Evolutionary conservation across 2,113 vertebrate species (phyloP), one percentile per base, ranked within the genome.

Genomic region (Silurus meridionalis): DNA sequence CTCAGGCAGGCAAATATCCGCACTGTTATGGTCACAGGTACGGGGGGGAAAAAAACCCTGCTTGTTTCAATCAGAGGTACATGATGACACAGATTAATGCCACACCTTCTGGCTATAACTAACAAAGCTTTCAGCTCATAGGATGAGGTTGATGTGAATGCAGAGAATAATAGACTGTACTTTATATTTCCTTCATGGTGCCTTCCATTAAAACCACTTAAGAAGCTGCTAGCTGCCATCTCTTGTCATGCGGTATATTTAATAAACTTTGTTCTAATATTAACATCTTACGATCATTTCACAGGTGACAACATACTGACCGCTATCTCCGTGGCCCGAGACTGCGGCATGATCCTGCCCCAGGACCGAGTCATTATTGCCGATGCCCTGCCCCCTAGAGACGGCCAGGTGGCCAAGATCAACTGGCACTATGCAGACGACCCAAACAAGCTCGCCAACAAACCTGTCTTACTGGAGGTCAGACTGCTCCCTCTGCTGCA

Each of bases 11-110:
- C 98, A 93, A 95, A 95, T 93, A 97, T 99, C 91, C 98, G 98
- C 91, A 98, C 97, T 1, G 96, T 99, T 91, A 99, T 99, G 98
- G 97, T 99, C 86, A 99, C 98, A 93, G 98, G 98, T 99, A 89
- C 50, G 37, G n/a, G 37, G 37, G 37, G 2, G 2, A 37, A 37
- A 66, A 17, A 71, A 10, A 61, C 23, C 46, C 17, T 17, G 46
- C 53, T 28, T 6, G n/a, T 23, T n/a, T 48, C 63, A 8, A 37
- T 37, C 64, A 67, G 64, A 6, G 37, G 37, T 37, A 37, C 37
- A 37, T 37, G 37, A 37, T 37, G 37, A 37, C 28, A 48, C 71
- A n/a, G 85, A 37, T 89, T 74, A 71, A 74, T 64, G 6, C n/a
- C 61, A 53, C 61, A 77, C 64, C 37, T 52, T 21, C 78, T 69